phyloP scores from a whole-genome alignment of 2,113 vertebrate species.

The Prinia subflava region DNA sequence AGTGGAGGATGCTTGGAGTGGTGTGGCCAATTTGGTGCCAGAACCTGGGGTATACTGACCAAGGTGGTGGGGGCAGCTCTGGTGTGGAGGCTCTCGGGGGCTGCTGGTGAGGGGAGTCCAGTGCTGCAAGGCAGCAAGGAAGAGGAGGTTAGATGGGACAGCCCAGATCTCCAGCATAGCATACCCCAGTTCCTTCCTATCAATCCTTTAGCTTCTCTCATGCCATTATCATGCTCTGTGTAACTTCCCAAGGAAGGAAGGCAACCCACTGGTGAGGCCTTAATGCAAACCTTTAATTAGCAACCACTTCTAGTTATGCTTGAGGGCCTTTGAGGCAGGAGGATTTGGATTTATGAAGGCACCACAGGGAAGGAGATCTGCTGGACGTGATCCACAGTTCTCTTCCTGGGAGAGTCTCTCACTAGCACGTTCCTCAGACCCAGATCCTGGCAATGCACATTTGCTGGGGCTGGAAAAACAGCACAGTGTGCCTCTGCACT shows the following conservation, averaged over 20 bases:
- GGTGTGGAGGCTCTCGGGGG: accelerated
- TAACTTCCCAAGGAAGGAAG: not conserved
- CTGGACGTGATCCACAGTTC: not conserved
- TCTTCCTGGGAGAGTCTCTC: not conserved
- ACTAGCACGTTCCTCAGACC: accelerated
- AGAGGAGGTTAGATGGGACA: not conserved
- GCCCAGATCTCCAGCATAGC: not conserved
- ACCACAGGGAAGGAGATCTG: not conserved
- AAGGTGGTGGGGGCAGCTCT: not conserved
- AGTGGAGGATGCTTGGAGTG: not conserved
- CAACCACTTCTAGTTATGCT: not conserved
- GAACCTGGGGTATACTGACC: not conserved
- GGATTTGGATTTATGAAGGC: not conserved
- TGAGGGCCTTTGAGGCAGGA: not conserved
- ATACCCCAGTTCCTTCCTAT: not conserved
- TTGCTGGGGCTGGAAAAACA: not conserved
- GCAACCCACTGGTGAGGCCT: not conserved
- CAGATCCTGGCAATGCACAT: not conserved
- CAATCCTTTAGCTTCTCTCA: not conserved
- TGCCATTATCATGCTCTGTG: accelerated
- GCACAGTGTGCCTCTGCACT: not conserved
- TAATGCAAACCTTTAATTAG: not conserved
- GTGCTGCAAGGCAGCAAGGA: not conserved
- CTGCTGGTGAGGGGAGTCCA: not conserved
- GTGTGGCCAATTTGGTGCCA: not conserved